These are phyloP conservation scores for Cataglyphis cursor DNA, from an alignment of 2,888 invertebrate genomes.

Conservation along the genomic window DNA sequence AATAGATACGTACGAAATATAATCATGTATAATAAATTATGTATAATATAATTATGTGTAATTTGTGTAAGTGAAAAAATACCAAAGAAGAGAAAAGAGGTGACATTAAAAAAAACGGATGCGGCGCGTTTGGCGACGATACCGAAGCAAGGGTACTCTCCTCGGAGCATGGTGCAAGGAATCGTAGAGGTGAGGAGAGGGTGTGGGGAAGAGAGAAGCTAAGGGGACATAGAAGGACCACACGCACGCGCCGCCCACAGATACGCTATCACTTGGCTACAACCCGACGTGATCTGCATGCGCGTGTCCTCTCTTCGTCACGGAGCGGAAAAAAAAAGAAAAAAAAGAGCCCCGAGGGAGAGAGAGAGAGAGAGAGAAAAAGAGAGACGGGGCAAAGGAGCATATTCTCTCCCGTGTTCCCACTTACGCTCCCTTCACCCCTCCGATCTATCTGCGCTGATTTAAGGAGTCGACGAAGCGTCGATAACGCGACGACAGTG, in stretches of 20 bases:
- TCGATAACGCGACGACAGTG: constrained; percentile 76
- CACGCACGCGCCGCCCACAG: constrained; percentile 87
- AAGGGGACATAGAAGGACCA: constrained; percentile 84
- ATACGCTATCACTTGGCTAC: constrained; percentile 86
- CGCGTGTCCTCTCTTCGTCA: constrained; percentile 83
- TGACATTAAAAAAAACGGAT: constrained; percentile 19
- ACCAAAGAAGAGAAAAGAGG: not conserved
- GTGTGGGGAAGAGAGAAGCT: constrained; percentile 69
- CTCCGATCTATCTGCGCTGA: constrained; percentile 72
- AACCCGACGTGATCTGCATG: constrained; percentile 86
- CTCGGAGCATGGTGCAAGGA: constrained; percentile 58
- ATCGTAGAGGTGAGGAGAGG: constrained; percentile 70
- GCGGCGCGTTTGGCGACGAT: constrained; percentile 20
- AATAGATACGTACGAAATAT: not conserved
- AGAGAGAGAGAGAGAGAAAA: not conserved
- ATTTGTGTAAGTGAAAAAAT: not conserved
- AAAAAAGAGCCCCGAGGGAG: constrained; percentile 32
- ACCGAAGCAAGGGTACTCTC: constrained; percentile 31
- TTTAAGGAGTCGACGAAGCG: constrained; percentile 78
- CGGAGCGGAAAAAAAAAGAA: constrained; percentile 35
- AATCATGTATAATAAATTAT: constrained; percentile 4
- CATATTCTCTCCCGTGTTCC: constrained; percentile 46
- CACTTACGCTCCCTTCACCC: constrained; percentile 50
- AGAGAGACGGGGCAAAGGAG: constrained; percentile 49
- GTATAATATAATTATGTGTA: not conserved